Percentiles rank a stretch among this genome's conserved stretches.
Evolutionary conservation across 2,797 vertebrate species (phyloP).

Genomic region (Eupleurogrammus muticus): DNA sequence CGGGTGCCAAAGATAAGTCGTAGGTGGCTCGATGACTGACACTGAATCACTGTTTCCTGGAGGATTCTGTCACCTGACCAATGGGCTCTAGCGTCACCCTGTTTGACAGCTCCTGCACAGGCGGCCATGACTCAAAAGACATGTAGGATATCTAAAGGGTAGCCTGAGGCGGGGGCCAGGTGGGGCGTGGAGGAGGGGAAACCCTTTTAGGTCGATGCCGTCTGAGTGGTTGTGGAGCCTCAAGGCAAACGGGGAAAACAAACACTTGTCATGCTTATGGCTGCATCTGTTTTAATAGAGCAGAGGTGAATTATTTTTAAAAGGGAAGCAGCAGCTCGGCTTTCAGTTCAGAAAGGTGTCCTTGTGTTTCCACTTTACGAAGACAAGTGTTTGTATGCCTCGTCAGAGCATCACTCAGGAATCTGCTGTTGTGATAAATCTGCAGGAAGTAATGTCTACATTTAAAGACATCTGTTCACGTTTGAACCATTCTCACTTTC

Average conservation of each 20-base stretch:
- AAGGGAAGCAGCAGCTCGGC: neutral
- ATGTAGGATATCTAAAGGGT: constrained; percentile 33
- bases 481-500: constrained; percentile 28
- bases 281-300: constrained; percentile 10
- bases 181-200: constrained; percentile 34
- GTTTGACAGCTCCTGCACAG: too few relatives aligned
- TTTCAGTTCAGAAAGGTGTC: neutral
- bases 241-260: constrained; percentile 27
- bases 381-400: constrained; percentile 29
- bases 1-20: neutral
- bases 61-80: constrained; percentile 13
- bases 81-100: neutral
- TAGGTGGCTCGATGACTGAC: neutral
- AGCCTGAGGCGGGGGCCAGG: constrained; percentile 43
- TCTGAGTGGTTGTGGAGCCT: constrained; percentile 52
- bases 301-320: constrained; percentile 9
- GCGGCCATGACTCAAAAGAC: constrained; percentile 21
- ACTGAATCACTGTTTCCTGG: constrained; percentile 6
- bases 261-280: constrained; percentile 16
- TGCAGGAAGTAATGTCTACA: neutral
- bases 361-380: constrained; percentile 21
- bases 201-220: constrained; percentile 39
- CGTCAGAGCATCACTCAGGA: constrained; percentile 12
- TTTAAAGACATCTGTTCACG: neutral
- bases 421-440: constrained; percentile 29